phyloP scores from a whole-genome alignment of 2,797 vertebrate genomes.

The Discoglossus pictus region DNA sequence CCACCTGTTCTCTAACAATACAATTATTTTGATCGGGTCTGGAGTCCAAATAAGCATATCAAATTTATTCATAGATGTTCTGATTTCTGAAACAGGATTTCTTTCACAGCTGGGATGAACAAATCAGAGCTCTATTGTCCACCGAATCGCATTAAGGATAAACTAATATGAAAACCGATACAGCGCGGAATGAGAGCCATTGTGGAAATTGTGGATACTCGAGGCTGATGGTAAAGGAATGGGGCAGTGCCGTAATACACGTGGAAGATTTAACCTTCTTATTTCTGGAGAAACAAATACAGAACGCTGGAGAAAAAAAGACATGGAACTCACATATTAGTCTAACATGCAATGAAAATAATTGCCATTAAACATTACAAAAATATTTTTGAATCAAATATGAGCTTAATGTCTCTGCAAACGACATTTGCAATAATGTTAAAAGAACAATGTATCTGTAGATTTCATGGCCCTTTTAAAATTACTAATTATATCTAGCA shows the following conservation, averaged over 20 bases:
- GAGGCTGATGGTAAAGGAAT: too few species aligned
- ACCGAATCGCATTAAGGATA: conserved; percentile 45
- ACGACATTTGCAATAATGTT: too few species aligned
- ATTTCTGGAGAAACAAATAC: not conserved
- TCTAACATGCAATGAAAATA: too few species aligned
- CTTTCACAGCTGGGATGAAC: conserved; percentile 49
- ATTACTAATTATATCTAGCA: too few species aligned
- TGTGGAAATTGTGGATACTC: conserved; percentile 15
- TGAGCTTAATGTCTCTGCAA: too few species aligned
- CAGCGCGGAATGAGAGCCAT: conserved; percentile 24
- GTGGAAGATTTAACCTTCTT: conserved; percentile 1
- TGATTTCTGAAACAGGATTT: conserved; percentile 52
- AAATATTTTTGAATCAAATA: too few species aligned
- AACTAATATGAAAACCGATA: conserved; percentile 44
- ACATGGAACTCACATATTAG: too few species aligned
- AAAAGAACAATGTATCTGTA: too few species aligned
- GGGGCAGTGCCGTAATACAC: too few species aligned
- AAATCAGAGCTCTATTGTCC: conserved; percentile 43
- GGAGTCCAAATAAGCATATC: conserved; percentile 35
- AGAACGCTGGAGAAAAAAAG: too few species aligned
- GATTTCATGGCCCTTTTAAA: too few species aligned
- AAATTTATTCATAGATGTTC: conserved; percentile 51
- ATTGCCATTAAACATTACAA: too few species aligned
- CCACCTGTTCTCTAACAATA: conserved; percentile 46
- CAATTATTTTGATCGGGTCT: conserved; percentile 40